These are phyloP conservation scores for Diorhabda elongata DNA, from an alignment of 1,140 invertebrate genomes.

Conservation along the genomic window DNA sequence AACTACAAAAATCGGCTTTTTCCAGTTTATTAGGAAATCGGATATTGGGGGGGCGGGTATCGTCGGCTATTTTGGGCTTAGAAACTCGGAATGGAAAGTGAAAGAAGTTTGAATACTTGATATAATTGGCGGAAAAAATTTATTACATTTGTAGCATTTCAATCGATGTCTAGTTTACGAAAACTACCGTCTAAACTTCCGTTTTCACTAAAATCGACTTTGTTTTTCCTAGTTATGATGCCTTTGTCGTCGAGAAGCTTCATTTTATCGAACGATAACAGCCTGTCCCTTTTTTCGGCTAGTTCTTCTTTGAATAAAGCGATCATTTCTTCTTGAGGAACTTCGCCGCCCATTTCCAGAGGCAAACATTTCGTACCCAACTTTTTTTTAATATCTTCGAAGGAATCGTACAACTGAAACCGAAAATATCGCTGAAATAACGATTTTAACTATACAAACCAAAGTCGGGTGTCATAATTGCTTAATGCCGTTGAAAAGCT, in stretches of 20 bases:
- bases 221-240: conserved; percentile 60
- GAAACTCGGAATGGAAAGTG: too few species aligned
- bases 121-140: too few species aligned
- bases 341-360: conserved; percentile 67
- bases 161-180: conserved; percentile 72
- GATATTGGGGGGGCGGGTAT: too few species aligned
- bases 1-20: too few species aligned
- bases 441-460: too few species aligned
- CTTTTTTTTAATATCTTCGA: not conserved
- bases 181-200: conserved; percentile 65
- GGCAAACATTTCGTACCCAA: conserved; percentile 53
- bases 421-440: too few species aligned
- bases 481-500: too few species aligned
- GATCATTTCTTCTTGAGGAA: conserved; percentile 71
- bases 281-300: conserved; percentile 50
- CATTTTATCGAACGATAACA: conserved; percentile 61
- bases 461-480: too few species aligned
- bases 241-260: conserved; percentile 51
- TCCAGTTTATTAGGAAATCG: too few species aligned
- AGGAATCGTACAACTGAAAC: not conserved
- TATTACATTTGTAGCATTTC: not conserved
- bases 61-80: too few species aligned
- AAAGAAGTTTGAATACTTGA: too few species aligned
- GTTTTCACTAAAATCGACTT: conserved; percentile 50
- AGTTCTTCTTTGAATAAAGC: conserved; percentile 65